phyloP scores from a whole-genome alignment of 1,140 invertebrate genomes.

The Melitaea cinxia region DNA sequence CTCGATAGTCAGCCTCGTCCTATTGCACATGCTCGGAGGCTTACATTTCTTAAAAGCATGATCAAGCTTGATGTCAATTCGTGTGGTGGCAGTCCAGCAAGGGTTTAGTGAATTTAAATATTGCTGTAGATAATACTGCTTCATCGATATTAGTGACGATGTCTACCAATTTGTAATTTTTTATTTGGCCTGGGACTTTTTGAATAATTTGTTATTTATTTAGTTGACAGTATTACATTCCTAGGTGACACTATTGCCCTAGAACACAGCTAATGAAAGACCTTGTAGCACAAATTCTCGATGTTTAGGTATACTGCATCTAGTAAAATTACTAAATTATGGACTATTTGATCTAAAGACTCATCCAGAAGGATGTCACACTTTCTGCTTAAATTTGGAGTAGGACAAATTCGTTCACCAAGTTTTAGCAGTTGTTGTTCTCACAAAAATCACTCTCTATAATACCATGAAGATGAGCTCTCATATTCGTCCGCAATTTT shows the following conservation, averaged over 20 bases:
- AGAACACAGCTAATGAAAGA: slow-evolving; percentile 30
- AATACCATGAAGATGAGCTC: slow-evolving; percentile 54
- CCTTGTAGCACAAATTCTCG: slow-evolving; percentile 14
- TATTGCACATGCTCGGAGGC: slow-evolving; percentile 30
- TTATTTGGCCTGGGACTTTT: slow-evolving; percentile 10
- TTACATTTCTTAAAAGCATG: slow-evolving; percentile 29
- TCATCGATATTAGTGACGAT: slow-evolving; percentile 23
- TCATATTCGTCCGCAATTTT: slow-evolving; percentile 67
- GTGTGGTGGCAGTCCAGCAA: slow-evolving; percentile 14
- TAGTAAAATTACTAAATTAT: slow-evolving; percentile 49
- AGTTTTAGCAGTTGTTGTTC: slow-evolving; percentile 57
- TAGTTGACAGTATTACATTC: slow-evolving; percentile 29
- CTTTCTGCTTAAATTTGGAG: slow-evolving; percentile 42
- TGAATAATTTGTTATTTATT: slow-evolving; percentile 31
- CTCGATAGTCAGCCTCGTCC: slow-evolving; percentile 20
- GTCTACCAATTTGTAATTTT: slow-evolving; percentile 33
- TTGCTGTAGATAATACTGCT: slow-evolving; percentile 41
- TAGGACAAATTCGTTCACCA: slow-evolving; percentile 55
- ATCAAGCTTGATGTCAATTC: not conserved
- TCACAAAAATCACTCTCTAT: slow-evolving; percentile 51
- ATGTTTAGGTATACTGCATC: slow-evolving; percentile 33
- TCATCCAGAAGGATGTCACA: slow-evolving; percentile 40
- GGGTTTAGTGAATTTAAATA: slow-evolving; percentile 45
- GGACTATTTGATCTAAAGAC: slow-evolving; percentile 38
- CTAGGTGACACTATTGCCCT: slow-evolving; percentile 30